A percentile compares a stretch with the other conserved stretches of the same genome.
Conservation (phyloP, 2,797 vertebrate species). For the Neomorphus geoffroyi region DNA sequence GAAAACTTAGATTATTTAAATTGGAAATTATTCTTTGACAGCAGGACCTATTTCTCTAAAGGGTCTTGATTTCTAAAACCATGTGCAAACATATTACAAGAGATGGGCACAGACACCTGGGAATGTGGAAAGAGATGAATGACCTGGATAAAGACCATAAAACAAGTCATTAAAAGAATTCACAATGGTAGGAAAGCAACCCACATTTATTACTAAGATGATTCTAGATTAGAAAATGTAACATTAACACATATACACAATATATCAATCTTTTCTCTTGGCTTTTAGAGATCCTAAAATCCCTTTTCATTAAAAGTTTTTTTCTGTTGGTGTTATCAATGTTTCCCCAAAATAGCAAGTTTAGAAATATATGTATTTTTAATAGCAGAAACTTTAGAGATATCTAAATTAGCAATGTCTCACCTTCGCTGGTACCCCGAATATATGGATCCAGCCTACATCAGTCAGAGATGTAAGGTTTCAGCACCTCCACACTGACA, state of each 20-base stretch:
- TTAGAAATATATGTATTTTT: background rate
- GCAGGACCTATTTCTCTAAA: background rate
- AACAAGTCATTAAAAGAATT: background rate
- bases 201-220: background rate
- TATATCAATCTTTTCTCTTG: background rate
- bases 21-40: background rate
- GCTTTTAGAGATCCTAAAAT: background rate
- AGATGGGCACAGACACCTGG: background rate
- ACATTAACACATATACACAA: background rate
- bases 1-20: background rate
- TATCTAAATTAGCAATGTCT: background rate
- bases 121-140: background rate
- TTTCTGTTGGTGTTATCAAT: background rate
- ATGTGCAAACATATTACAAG: background rate
- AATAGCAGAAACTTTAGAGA: background rate
- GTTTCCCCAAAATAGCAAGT: background rate
- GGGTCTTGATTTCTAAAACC: background rate
- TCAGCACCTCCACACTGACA: background rate
- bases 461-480: background rate
- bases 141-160: background rate
- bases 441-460: background rate
- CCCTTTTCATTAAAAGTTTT: background rate
- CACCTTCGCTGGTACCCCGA: background rate
- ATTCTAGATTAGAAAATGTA: background rate
- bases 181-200: background rate